phyloP scores from a whole-genome alignment of 2,113 vertebrate species.

The Gracilinanus agilis region DNA sequence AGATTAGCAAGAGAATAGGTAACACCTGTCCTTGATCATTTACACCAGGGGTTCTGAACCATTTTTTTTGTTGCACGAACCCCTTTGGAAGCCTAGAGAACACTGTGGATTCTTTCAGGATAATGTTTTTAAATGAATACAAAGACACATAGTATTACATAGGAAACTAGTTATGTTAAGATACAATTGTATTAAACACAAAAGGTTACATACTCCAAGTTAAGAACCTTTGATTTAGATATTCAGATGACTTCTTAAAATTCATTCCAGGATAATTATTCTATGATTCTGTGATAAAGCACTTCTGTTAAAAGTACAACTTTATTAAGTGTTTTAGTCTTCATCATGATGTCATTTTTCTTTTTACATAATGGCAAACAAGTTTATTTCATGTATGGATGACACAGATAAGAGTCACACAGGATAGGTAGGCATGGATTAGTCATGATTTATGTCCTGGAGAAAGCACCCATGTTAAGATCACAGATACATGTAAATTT shows the following conservation, averaged over 20 bases:
- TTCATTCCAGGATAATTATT: neutral
- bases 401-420: neutral
- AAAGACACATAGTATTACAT: neutral
- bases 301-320: neutral
- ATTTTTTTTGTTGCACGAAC: neutral
- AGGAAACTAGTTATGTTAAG: neutral
- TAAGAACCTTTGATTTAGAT: neutral
- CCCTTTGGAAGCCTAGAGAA: too few species aligned
- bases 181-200: neutral
- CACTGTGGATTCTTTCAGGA: neutral
- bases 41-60: neutral
- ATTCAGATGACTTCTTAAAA: constrained; percentile 33
- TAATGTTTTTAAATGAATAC: neutral
- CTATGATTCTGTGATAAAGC: constrained; percentile 31
- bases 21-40: neutral
- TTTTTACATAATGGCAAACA: neutral
- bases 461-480: neutral
- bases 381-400: neutral
- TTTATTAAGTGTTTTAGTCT: neutral
- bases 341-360: neutral
- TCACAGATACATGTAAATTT: neutral
- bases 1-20: neutral
- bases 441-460: neutral
- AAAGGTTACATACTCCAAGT: neutral
- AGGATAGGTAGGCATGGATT: neutral